Evolutionary conservation across 2,797 vertebrate species (phyloP).

Genomic region (Apodemus agrarius): DNA sequence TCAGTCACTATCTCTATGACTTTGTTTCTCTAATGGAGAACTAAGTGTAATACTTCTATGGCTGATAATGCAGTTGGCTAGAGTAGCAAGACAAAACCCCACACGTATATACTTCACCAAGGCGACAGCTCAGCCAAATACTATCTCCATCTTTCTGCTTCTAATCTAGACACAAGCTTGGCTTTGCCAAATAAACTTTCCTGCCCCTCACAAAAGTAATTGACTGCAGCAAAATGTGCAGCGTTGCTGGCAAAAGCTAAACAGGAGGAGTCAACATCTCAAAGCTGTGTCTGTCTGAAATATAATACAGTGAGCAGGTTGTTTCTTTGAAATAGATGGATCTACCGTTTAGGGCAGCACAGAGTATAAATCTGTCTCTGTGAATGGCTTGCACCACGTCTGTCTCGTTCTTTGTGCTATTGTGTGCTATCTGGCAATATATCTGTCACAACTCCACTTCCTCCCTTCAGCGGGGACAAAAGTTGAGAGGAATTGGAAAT

Average conservation of each 20-base stretch:
- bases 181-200: slow-evolving; percentile 64
- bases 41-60: neutral
- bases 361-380: slow-evolving; percentile 68
- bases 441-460: slow-evolving; percentile 77
- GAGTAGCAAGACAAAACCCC: slow-evolving; percentile 36
- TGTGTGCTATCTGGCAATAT: slow-evolving; percentile 74
- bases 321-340: slow-evolving; percentile 75
- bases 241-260: slow-evolving; percentile 58
- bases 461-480: slow-evolving; percentile 75
- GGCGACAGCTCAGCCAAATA: neutral
- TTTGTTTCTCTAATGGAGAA: slow-evolving; percentile 53
- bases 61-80: slow-evolving; percentile 13
- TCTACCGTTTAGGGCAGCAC: slow-evolving; percentile 72
- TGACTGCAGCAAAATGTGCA: slow-evolving; percentile 51
- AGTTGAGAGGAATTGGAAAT: slow-evolving; percentile 74
- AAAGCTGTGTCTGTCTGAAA: slow-evolving; percentile 64
- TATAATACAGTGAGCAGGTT: slow-evolving; percentile 62
- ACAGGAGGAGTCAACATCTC: slow-evolving; percentile 62
- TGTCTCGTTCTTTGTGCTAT: slow-evolving; percentile 61
- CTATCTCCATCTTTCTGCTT: slow-evolving; percentile 35
- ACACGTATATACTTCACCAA: neutral
- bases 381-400: slow-evolving; percentile 36
- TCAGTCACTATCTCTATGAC: slow-evolving; percentile 9
- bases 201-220: slow-evolving; percentile 50
- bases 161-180: slow-evolving; percentile 39